Conservation (phyloP, 1,140 invertebrate species). For the Epicauta chinensis region DNA sequence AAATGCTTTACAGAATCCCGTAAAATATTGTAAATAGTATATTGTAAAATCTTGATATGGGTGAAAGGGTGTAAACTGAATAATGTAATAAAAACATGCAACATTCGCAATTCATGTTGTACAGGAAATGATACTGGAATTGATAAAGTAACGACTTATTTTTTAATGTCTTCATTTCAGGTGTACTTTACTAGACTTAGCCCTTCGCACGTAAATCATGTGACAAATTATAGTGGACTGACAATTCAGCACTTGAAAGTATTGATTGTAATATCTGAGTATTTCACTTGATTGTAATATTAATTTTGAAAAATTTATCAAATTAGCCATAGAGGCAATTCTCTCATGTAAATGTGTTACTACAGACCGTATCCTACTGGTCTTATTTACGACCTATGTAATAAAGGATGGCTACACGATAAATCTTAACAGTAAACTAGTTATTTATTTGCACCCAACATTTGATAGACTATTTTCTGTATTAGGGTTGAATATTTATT, state of each 20-base stretch:
- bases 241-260: too few relatives aligned
- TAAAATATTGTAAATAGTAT: too few relatives aligned
- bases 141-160: conserved; percentile 4
- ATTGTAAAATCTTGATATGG: conserved; percentile 7
- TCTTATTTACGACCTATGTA: conserved; percentile 29
- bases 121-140: conserved; percentile 1
- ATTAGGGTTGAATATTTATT: too few relatives aligned
- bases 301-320: conserved; percentile 1
- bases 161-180: conserved; percentile 12
- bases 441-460: conserved; percentile 28
- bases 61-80: conserved; percentile 7
- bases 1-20: too few relatives aligned
- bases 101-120: conserved; percentile 8
- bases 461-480: conserved; percentile 25
- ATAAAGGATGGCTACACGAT: conserved; percentile 25
- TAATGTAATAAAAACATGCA: conserved; percentile 7
- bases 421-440: conserved; percentile 23
- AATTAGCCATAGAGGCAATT: conserved; percentile 10
- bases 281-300: not conserved
- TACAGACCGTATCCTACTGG: conserved; percentile 25
- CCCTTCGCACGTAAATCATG: too few relatives aligned
- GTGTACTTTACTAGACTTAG: too few relatives aligned
- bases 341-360: conserved; percentile 8
- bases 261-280: not conserved
- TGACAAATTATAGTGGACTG: too few relatives aligned